Evolutionary conservation across 2,888 invertebrate species (phyloP), one percentile per base, ranked within the genome.

Genomic region (Drosophila nr. perissopoda): DNA sequence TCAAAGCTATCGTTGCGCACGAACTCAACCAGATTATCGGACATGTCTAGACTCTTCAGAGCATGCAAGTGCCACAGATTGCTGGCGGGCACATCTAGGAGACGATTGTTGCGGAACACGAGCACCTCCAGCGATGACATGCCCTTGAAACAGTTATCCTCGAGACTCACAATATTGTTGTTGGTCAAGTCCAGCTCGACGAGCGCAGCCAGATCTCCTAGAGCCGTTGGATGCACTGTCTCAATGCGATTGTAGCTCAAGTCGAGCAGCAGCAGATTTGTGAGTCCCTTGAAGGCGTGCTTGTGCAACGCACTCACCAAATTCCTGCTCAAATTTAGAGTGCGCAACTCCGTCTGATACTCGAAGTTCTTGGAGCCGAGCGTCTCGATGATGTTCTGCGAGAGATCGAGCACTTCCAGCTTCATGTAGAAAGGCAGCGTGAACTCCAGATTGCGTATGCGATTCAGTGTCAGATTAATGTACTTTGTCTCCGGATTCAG

Each of bases 401-500:
- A 97, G 58, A 98, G 94, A 92, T 98, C 97, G 78, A 98, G 95
- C 60, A 95, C 95, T 89, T 96, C 95, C 45, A 98, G 94, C 89
- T 96, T 96, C 78, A 95, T 95, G 93, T 98, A 98, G 93, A 97
- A 96, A 58, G 95, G 95, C 90, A 98, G 95, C 27, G 97, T 96
- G 92, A 96, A 96, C 78, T 96, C 95, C 10, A 98, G 95, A 90
- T 95, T 95, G 90, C 95, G 95, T 91, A 98, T 97, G 82, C 95
- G 95, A 93, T 98, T 98, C 91, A 96, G 95, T n/a, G 96, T 96
- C 68, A 98, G 95, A 91, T 97, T 96, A 91, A 98, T 96, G 93
- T 96, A 95, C 61, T 95, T 95, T 58, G 97, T 95, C 92, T 97
- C 97, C 48, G 98, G 98, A 93, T 98, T 98, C 81, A 98, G 94